These are phyloP conservation scores for Poeciliopsis occidentalis DNA, from an alignment of 2,113 vertebrate species.

Conservation along the genomic window DNA sequence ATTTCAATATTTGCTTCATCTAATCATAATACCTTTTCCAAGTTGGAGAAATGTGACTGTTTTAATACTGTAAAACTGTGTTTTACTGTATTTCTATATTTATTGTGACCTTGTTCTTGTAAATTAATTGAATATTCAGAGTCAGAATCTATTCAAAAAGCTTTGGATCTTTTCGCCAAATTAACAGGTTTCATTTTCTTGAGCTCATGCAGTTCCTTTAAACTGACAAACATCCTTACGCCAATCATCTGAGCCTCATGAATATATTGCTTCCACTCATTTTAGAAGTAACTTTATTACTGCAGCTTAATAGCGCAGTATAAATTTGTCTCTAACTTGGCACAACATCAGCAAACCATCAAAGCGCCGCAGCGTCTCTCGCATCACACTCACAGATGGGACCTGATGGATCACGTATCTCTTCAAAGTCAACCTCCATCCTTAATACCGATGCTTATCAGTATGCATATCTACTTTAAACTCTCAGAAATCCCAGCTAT, in stretches of 20 bases:
- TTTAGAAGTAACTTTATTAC: constrained; percentile 7
- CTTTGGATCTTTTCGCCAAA: too few species aligned
- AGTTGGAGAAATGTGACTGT: too few species aligned
- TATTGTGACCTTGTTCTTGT: too few species aligned
- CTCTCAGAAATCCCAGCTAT: constrained; percentile 26
- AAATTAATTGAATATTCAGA: too few species aligned
- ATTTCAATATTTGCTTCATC: neutral
- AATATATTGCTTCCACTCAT: constrained; percentile 22
- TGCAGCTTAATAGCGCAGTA: neutral
- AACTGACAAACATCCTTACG: constrained; percentile 13
- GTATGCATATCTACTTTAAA: constrained; percentile 30
- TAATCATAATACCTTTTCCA: neutral
- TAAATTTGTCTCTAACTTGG: constrained; percentile 24
- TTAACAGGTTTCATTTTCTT: neutral
- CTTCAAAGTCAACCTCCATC: constrained; percentile 16
- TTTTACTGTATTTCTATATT: too few species aligned
- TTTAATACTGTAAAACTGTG: too few species aligned
- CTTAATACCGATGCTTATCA: constrained; percentile 29
- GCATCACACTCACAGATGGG: constrained; percentile 4
- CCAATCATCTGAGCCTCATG: constrained; percentile 34
- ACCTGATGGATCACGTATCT: constrained; percentile 19
- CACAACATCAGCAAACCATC: constrained; percentile 10
- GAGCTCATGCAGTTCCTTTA: constrained; percentile 5
- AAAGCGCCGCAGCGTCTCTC: neutral
- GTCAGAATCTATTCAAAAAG: too few species aligned